Evolutionary conservation across 2,888 invertebrate species (phyloP).

Genomic region (Alcis repandata): DNA sequence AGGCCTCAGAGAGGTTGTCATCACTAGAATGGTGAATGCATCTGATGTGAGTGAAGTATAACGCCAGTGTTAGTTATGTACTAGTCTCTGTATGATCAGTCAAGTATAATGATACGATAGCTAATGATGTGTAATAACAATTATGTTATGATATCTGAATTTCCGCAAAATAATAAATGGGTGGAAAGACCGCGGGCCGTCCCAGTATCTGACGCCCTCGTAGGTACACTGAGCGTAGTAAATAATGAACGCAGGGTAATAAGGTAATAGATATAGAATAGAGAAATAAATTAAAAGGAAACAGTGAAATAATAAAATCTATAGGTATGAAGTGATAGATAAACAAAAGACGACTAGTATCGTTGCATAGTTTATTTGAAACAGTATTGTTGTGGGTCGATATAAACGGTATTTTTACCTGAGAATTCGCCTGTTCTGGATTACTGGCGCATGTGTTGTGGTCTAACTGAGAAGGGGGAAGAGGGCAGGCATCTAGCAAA

Average conservation of each 20-base stretch:
- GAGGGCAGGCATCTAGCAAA: slow-evolving; percentile 98
- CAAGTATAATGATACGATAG: slow-evolving; percentile 76
- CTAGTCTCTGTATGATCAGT: slow-evolving; percentile 80
- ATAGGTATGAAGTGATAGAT: slow-evolving; percentile 82
- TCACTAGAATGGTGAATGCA: slow-evolving; percentile 81
- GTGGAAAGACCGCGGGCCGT: slow-evolving; percentile 60
- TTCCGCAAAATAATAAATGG: slow-evolving; percentile 57
- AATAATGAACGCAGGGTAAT: slow-evolving; percentile 71
- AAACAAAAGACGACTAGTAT: slow-evolving; percentile 81
- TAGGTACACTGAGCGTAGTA: slow-evolving; percentile 75
- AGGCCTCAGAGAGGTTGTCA: slow-evolving; percentile 73
- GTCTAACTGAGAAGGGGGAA: slow-evolving; percentile 95
- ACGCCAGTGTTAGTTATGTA: slow-evolving; percentile 81
- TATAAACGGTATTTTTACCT: slow-evolving; percentile 88
- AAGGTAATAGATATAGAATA: slow-evolving; percentile 60
- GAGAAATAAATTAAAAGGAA: slow-evolving; percentile 66
- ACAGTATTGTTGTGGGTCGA: slow-evolving; percentile 83
- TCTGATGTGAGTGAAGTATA: slow-evolving; percentile 84
- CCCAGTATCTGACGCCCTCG: slow-evolving; percentile 63
- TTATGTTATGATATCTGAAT: slow-evolving; percentile 57
- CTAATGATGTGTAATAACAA: slow-evolving; percentile 76
- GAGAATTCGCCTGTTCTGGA: slow-evolving; percentile 90
- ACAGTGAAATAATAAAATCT: slow-evolving; percentile 79
- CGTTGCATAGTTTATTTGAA: slow-evolving; percentile 84
- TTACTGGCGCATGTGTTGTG: slow-evolving; percentile 92